These are phyloP conservation scores for Amiota mariae DNA, from an alignment of 2,888 invertebrate species.

Conservation along the genomic window DNA sequence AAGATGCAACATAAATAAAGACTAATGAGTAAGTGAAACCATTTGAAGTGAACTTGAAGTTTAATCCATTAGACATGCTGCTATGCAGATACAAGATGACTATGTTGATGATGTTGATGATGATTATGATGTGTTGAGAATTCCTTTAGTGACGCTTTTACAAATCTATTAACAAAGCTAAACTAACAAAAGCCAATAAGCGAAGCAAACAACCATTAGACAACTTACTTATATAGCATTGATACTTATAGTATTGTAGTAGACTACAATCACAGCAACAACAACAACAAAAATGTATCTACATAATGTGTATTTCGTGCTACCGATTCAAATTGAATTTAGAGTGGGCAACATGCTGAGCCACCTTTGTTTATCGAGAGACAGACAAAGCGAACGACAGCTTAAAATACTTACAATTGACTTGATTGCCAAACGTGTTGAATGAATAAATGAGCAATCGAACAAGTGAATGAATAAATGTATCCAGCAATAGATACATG, in stretches of 20 bases:
- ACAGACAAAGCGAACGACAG: conserved; percentile 8
- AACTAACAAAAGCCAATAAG: conserved; percentile 7
- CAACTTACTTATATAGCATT: conserved; percentile 14
- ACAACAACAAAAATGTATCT: conserved; percentile 10
- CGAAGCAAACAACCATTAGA: conserved; percentile 12
- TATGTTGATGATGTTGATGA: neutral
- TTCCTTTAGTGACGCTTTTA: conserved; percentile 14
- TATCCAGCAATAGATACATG: neutral
- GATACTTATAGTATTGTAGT: neutral
- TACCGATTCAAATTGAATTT: conserved; percentile 20
- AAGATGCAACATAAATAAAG: too few species aligned
- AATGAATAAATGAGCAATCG: conserved; percentile 22
- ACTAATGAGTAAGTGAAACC: too few species aligned
- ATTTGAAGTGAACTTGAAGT: too few species aligned
- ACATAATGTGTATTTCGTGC: conserved; percentile 29
- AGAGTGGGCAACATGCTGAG: conserved; percentile 25
- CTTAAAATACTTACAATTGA: conserved; percentile 16
- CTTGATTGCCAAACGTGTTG: conserved; percentile 29
- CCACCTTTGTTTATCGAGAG: conserved; percentile 27
- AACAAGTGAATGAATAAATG: conserved; percentile 7
- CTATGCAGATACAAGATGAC: neutral
- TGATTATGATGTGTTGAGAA: neutral
- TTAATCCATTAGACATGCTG: too few species aligned
- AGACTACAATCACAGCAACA: too few species aligned
- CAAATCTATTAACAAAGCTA: conserved; percentile 18